Evolutionary conservation across 64 coral and sea anemone genomes (phyloP).

Genomic region (Montipora sp.): DNA sequence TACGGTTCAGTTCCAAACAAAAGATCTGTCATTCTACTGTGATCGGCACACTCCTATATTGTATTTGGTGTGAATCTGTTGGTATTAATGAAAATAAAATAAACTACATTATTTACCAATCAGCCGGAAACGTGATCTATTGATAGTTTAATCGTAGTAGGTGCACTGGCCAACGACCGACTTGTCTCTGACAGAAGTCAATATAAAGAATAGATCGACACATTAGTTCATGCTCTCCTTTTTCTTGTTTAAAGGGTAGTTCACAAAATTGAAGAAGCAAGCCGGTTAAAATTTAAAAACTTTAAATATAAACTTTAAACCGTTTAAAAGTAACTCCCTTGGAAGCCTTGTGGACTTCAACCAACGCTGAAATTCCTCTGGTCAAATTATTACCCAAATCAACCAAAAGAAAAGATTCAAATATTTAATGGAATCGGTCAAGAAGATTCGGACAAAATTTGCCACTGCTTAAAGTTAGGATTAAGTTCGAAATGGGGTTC

Average conservation of each 20-base stretch:
- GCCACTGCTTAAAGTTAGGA: no score
- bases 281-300: no score
- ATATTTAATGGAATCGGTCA: no score
- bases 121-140: constrained; percentile 11
- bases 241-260: neutral
- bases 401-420: no score
- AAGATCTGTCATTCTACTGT: neutral
- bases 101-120: constrained; percentile 8
- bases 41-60: constrained; percentile 36
- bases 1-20: constrained; percentile 16
- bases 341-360: no score
- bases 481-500: no score
- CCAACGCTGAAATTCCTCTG: no score
- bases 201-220: neutral
- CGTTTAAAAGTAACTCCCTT: no score
- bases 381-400: no score
- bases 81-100: constrained; percentile 13
- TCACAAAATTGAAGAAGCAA: neutral
- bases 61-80: neutral
- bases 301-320: no score
- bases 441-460: no score
- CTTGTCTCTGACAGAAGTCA: neutral
- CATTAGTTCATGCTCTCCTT: neutral
- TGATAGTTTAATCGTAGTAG: neutral
- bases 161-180: no score